Conservation (phyloP, 1,140 invertebrate genomes). For the Caenorhabditis briggsae region DNA sequence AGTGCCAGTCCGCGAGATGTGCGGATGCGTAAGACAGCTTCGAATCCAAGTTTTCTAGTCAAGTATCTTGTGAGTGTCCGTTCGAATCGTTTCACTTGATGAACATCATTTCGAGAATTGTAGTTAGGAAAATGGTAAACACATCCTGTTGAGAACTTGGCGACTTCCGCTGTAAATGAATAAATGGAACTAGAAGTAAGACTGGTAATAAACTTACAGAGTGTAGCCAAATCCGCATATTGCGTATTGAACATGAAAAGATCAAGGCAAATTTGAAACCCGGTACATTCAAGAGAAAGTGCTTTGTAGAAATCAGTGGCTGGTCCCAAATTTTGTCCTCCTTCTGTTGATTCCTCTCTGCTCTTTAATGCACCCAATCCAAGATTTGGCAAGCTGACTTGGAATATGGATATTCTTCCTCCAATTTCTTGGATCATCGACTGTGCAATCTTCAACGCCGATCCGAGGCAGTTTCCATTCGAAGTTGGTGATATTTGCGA, state of each 20-base stretch:
- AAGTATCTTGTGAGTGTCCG: conserved; percentile 89
- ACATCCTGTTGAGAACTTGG: conserved; percentile 94
- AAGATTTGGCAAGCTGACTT: conserved; percentile 89
- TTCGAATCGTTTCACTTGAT: conserved; percentile 84
- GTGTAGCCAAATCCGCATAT: conserved; percentile 92
- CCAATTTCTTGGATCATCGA: conserved; percentile 83
- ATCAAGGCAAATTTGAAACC: conserved; percentile 95
- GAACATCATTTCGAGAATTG: conserved; percentile 81
- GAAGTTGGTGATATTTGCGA: conserved; percentile 82
- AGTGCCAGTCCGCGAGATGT: conserved; percentile 89
- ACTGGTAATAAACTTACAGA: conserved; percentile 83
- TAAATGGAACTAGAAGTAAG: not conserved
- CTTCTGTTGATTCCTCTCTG: conserved; percentile 85
- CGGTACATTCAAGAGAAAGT: conserved; percentile 93
- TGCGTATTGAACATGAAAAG: conserved; percentile 92
- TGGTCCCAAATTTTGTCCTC: conserved; percentile 84
- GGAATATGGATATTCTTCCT: conserved; percentile 93
- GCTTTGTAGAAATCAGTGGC: conserved; percentile 98
- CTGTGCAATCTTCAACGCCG: conserved; percentile 84
- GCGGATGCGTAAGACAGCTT: conserved; percentile 96
- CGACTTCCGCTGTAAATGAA: conserved; percentile 80
- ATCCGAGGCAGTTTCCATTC: conserved; percentile 87
- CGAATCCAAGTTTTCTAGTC: conserved; percentile 96
- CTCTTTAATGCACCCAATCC: conserved; percentile 89
- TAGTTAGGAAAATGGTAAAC: conserved; percentile 93